A percentile compares a stretch with the other conserved stretches of the same genome.
Evolutionary conservation across 2,797 vertebrate species (phyloP).

Genomic region (Melanotaenia nigrans): DNA sequence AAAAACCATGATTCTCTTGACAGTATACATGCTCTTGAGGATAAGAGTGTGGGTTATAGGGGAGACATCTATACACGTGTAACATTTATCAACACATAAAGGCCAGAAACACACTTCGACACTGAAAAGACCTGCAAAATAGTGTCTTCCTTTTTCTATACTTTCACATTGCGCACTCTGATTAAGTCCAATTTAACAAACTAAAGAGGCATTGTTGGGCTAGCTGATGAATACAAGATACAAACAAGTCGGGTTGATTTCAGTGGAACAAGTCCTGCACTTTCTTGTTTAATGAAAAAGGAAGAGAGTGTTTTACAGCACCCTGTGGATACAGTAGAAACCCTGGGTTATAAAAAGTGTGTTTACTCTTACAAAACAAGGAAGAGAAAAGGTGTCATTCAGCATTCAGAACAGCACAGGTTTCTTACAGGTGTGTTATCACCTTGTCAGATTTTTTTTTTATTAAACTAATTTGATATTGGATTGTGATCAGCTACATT

Average conservation of each 20-base stretch:
- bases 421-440: conserved; percentile 2
- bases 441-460: neutral
- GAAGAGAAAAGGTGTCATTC: conserved; percentile 37
- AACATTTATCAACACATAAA: conserved; percentile 67
- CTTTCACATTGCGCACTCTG: conserved; percentile 31
- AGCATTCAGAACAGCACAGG: conserved; percentile 38
- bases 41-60: conserved; percentile 72
- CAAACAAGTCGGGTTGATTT: conserved; percentile 29
- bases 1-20: conserved; percentile 58
- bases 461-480: neutral
- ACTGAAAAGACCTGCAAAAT: conserved; percentile 16
- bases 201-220: conserved; percentile 5
- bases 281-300: conserved; percentile 18
- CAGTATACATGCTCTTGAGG: conserved; percentile 67
- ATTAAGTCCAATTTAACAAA: conserved; percentile 1
- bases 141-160: conserved; percentile 19
- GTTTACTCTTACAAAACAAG: conserved; percentile 24
- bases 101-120: conserved; percentile 47
- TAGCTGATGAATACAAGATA: conserved; percentile 7
- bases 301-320: conserved; percentile 47
- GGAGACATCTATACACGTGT: conserved; percentile 71
- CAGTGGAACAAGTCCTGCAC: conserved; percentile 11
- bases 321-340: conserved; percentile 44
- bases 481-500: conserved; percentile 31
- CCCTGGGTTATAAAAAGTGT: conserved; percentile 24